Conservation (phyloP, 2,888 invertebrate genomes). For the Agrotis segetum region DNA sequence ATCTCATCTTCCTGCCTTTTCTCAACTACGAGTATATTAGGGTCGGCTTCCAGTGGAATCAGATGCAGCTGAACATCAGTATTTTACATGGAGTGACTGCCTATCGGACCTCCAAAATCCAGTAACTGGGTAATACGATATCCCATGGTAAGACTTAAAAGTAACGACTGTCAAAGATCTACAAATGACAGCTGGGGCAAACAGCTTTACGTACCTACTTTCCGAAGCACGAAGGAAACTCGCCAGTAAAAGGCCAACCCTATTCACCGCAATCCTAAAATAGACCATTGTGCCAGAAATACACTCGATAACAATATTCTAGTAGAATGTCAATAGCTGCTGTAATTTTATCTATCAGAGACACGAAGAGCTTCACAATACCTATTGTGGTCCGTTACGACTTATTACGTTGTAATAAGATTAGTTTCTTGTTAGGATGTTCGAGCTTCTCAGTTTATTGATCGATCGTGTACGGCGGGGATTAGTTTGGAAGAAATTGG, state of each 20-base stretch:
- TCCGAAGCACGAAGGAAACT: too few relatives aligned
- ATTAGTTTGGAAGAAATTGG: constrained; percentile 21
- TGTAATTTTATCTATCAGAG: constrained; percentile 40
- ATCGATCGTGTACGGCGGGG: constrained; percentile 32
- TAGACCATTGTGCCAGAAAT: constrained; percentile 7
- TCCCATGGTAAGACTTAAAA: too few relatives aligned
- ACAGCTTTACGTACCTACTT: too few relatives aligned
- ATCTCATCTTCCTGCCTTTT: too few relatives aligned
- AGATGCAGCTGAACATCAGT: too few relatives aligned
- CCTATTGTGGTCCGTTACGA: constrained; percentile 52
- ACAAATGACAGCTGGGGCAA: too few relatives aligned
- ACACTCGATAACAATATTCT: constrained; percentile 24
- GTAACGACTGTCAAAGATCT: too few relatives aligned
- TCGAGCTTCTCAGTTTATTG: constrained; percentile 20
- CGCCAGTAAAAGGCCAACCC: not conserved
- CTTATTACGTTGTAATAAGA: constrained; percentile 48
- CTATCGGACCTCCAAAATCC: too few relatives aligned
- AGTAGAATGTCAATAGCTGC: constrained; percentile 10
- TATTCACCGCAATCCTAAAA: constrained; percentile 13
- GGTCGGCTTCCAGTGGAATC: too few relatives aligned
- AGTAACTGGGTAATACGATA: too few relatives aligned
- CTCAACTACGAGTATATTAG: too few relatives aligned
- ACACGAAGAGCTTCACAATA: constrained; percentile 51
- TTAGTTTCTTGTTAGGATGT: constrained; percentile 28
- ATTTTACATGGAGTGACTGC: too few relatives aligned